Evolutionary conservation across 2,888 invertebrate genomes (phyloP).

Genomic region (Phlogophora meticulosa): DNA sequence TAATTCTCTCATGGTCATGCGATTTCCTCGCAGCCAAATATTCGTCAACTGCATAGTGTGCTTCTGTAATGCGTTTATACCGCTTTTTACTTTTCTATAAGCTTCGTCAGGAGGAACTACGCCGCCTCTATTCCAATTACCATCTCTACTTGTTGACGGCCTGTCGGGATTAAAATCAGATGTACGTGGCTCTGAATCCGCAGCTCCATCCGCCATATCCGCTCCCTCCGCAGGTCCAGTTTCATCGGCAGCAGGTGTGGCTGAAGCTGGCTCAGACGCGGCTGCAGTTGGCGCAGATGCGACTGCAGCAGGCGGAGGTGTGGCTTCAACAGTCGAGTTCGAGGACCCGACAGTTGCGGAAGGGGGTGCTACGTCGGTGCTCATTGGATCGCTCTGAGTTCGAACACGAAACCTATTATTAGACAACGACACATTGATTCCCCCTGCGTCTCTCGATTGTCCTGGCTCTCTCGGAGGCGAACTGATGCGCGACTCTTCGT

Average conservation of each 20-base stretch:
- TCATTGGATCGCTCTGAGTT: constrained; percentile 71
- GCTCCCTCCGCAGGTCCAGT: constrained; percentile 24
- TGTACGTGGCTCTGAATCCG: constrained; percentile 44
- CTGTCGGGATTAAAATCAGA: constrained; percentile 65
- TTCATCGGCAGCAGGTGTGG: not conserved
- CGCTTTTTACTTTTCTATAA: constrained; percentile 82
- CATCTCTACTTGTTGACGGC: constrained; percentile 84
- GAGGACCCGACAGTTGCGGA: constrained; percentile 4
- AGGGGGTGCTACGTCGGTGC: constrained; percentile 19
- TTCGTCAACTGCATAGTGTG: constrained; percentile 82
- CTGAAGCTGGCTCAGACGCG: not conserved
- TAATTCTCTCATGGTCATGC: constrained; percentile 90
- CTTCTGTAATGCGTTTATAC: constrained; percentile 82
- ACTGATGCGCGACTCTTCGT: constrained; percentile 67
- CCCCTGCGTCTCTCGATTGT: constrained; percentile 66
- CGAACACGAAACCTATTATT: constrained; percentile 82
- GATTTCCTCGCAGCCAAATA: constrained; percentile 85
- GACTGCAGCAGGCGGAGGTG: not conserved
- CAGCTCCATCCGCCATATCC: constrained; percentile 14
- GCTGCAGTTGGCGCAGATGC: not conserved
- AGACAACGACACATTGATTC: constrained; percentile 76
- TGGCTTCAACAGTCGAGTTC: not conserved
- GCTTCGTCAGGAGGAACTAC: constrained; percentile 82
- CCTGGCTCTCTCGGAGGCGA: constrained; percentile 65
- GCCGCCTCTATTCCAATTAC: constrained; percentile 76